These are phyloP conservation scores for Cyanoderma ruficeps DNA, from an alignment of 2,113 vertebrate species.

Conservation along the genomic window DNA sequence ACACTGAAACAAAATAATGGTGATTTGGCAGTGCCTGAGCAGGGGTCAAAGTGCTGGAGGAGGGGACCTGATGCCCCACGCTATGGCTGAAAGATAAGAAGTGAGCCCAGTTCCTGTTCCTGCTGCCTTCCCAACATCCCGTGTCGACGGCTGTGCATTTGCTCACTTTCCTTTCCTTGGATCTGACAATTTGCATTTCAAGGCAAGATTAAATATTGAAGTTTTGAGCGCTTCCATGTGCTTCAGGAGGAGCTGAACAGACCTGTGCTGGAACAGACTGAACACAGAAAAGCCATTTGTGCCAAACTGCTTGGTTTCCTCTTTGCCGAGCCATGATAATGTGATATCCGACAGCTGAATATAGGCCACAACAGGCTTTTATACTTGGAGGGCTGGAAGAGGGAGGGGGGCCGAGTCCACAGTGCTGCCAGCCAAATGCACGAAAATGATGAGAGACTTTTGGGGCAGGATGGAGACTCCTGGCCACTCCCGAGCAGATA, in stretches of 20 bases:
- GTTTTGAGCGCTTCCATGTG: slow-evolving; percentile 54
- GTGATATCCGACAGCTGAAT: slow-evolving; percentile 61
- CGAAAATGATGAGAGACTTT: neutral
- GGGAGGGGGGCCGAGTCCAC: neutral
- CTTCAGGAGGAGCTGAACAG: slow-evolving; percentile 46
- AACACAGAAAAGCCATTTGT: slow-evolving; percentile 70
- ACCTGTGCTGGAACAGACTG: slow-evolving; percentile 17
- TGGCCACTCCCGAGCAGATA: neutral
- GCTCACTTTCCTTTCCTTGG: slow-evolving; percentile 1
- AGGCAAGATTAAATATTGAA: slow-evolving; percentile 70
- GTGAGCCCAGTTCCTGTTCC: neutral
- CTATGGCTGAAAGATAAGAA: neutral
- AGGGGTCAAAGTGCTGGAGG: neutral
- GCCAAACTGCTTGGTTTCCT: slow-evolving; percentile 65
- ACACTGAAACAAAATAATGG: neutral
- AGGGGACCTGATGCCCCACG: neutral
- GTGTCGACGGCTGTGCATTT: accelerated
- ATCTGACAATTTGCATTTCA: slow-evolving; percentile 56
- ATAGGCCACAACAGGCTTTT: slow-evolving; percentile 43
- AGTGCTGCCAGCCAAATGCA: neutral
- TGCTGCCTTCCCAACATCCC: neutral
- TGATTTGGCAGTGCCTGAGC: neutral
- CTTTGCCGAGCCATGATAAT: slow-evolving; percentile 57
- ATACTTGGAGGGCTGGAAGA: slow-evolving; percentile 5
- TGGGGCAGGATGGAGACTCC: neutral